Base-by-base conservation (phyloP, 1,140 invertebrate genomes). In the Drosophila suzukii region DNA sequence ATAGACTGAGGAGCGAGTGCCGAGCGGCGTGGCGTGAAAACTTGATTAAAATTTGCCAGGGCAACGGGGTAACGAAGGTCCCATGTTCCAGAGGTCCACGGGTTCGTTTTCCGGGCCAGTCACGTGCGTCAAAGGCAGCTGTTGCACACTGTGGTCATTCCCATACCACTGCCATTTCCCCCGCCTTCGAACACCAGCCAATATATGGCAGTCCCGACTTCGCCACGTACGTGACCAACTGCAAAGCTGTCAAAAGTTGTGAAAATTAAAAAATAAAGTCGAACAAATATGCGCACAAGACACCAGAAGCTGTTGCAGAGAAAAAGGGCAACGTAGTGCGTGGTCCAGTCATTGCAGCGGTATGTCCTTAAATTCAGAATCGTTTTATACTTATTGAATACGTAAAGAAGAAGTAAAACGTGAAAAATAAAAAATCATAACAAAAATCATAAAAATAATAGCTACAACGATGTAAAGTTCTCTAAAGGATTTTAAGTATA, bases 251-350 rank as follows among this genome's bases (percentile, higher is more conserved):
- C 83, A 86, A 86, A 86, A 86, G 79, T 88, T 88, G 83, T 80
- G 83, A 88, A 86, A 86, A 86, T 86, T 86, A 86, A 86, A 86
- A 86, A 86, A 83, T 86, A 86, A 86, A 86, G 67, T 86, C 83
- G 60, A 88, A 80, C 84, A 86, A 86, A 86, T 88, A 86, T 86
- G 83, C 76, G 83, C 47, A 54, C 47, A 39, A 50, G 46, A 61
- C 59, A 68, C 32, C 44, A 58, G 56, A 43, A 57, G 24, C 13
- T 43, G 27, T 17, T 47, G 43, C 53, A 8, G 15, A 24, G 34
- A 49, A 47, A 46, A 61, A 65, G 36, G 39, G 30, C 27, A 13
- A 10, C 13, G n/a, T 17, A 50, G 11, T 50, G n/a, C 47, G 13
- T 27, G 10, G 46, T 8, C 6, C 39, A 41, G 44, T 17, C 60